Evolutionary conservation across 2,113 vertebrate genomes (phyloP), one percentile per base, ranked within the genome.

Genomic region (Ageneiosus marmoratus): DNA sequence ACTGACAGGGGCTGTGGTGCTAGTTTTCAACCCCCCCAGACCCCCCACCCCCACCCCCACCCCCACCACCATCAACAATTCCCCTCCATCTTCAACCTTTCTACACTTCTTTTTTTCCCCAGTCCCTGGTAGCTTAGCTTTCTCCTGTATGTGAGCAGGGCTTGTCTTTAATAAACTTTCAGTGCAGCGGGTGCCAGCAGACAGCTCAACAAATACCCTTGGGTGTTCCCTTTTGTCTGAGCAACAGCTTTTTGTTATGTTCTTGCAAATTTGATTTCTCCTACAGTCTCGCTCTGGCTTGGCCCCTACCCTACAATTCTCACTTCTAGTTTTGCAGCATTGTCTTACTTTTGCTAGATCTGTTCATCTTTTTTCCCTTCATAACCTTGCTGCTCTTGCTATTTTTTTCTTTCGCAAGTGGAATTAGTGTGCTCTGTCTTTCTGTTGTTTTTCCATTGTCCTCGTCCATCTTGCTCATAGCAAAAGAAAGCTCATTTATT

Each of bases 1-100:
- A 98, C 94, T 96, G 95, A 97, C 95, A 95, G 91, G 91, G 96
- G 96, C 95, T 97, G 94, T 95, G 96, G 96, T 96, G n/a, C n/a
- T n/a, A n/a, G n/a, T n/a, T n/a, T n/a, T n/a, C n/a, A 80, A 65
- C 69, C 83, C 79, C 92, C 94, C 37, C 37, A 41, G 37, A 41
- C 37, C 90, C 89, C 93, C 92, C 92, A n/a, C n/a, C n/a, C n/a
- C n/a, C n/a, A n/a, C n/a, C n/a, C n/a, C n/a, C n/a, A n/a, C 7
- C 20, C 10, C 46, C 18, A 48, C 51, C 50, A 22, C 29, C 24
- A 76, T 29, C 73, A 55, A 32, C 73, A 55, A 32, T 29, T 41
- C 93, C 93, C 94, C 93, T 93, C 69, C 46, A 69, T 50, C 34
- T 62, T 84, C 56, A 80, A 79, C 50, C 51, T 73, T 77, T 56